Evolutionary conservation across 2,113 vertebrate species (phyloP), one percentile per base, ranked within the genome.

Genomic region (Peromyscus leucopus): DNA sequence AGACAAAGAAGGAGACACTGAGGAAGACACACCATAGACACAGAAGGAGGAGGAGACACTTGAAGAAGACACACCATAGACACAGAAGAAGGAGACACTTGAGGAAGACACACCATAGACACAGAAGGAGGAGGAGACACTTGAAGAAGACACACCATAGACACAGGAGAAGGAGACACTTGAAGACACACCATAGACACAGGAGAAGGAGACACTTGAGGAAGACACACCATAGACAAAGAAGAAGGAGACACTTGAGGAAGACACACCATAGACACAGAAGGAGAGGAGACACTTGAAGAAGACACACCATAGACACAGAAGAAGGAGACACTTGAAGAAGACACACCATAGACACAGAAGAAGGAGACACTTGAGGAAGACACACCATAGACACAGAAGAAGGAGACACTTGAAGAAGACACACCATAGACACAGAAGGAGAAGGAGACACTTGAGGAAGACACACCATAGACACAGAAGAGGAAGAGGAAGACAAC

Each of bases 61-160:
- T 11, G 94, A 87, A 26, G 42, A 96, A 94, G 67, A 93, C 24
- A 92, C 21, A 93, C 69, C 87, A 82, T 57, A 91, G 74, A 72
- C 17, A 75, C 74, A 84, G 16, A 10, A 55, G 51, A 24, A 78
- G 26, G 8, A 55, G 15, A 72, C 24, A 92, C 21, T 46, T 11
- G 51, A 24, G 51, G 26, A 4, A 55, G 15, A 72, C 24, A 92
- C 21, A 93, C 69, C 87, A 82, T 57, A 91, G 74, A 72, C 17
- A 75, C 74, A 84, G 16, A 19, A 55, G 51, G 42, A 78, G 13
- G 16, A 55, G 51, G 28, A 85, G 15, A 72, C 89, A 96, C 76
- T 46, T 11, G 94, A 87, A 87, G 95, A 55, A 55, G 55, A 55
- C 55, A 48, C 46, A 48, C 4, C 74, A 78, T 59, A 67, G 65